phyloP scores from a whole-genome alignment of 2,888 invertebrate species.

The Drosophila niveifrons region DNA sequence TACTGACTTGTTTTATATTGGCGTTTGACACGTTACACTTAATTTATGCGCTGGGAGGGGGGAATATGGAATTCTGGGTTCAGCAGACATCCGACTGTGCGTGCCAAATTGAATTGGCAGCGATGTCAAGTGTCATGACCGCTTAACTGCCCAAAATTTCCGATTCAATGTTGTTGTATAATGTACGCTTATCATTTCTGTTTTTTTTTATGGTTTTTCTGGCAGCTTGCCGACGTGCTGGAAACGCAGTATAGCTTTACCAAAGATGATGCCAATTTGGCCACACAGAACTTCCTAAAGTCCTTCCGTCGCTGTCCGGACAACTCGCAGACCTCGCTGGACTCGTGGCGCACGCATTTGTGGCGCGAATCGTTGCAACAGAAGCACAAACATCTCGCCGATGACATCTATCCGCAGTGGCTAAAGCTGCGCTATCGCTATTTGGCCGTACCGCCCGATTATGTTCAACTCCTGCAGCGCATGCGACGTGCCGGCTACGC shows the following conservation, averaged over 20 bases:
- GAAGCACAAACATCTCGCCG: constrained; percentile 90
- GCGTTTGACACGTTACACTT: background rate
- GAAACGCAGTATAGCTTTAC: constrained; percentile 89
- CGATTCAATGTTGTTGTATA: background rate
- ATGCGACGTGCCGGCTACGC: constrained; percentile 90
- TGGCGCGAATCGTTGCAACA: constrained; percentile 93
- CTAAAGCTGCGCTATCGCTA: constrained; percentile 92
- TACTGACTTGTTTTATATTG: background rate
- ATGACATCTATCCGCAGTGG: constrained; percentile 92
- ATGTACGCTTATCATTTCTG: background rate
- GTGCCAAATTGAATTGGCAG: background rate
- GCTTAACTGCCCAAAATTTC: background rate
- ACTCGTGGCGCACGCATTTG: constrained; percentile 91
- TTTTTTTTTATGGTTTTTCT: background rate
- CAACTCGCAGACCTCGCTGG: constrained; percentile 90
- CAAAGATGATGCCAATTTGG: constrained; percentile 88
- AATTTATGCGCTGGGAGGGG: background rate
- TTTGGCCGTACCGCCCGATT: constrained; percentile 89
- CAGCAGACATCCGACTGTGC: background rate
- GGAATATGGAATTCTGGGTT: background rate
- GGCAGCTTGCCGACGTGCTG: constrained; percentile 83
- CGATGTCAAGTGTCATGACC: constrained; percentile 1
- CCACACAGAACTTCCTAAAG: constrained; percentile 90
- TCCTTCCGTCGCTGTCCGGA: constrained; percentile 93
- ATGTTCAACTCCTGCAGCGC: constrained; percentile 89